Evolutionary conservation across 2,113 vertebrate genomes (phyloP).

Genomic region (Oncorhynchus nerka): DNA sequence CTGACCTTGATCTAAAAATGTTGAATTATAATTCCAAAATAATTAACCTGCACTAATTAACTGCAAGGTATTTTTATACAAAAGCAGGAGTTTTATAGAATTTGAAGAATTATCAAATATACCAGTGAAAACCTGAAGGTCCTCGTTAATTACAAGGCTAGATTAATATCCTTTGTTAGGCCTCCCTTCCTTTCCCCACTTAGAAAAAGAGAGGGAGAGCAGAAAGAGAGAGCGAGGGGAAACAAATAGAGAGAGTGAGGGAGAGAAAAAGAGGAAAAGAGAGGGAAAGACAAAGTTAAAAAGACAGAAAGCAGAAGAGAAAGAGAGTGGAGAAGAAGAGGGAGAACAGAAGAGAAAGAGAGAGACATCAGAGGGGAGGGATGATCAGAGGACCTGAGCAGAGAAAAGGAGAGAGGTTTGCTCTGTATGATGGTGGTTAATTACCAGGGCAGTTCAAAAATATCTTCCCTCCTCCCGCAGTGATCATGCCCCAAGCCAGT

Average conservation of each 20-base stretch:
- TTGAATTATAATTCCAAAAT: slow-evolving; percentile 13
- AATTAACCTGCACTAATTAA: slow-evolving; percentile 34
- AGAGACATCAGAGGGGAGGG: slow-evolving; percentile 3
- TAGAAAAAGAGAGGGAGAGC: background rate
- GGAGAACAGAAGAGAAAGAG: background rate
- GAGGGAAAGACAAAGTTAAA: background rate
- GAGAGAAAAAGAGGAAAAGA: background rate
- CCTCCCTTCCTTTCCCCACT: background rate
- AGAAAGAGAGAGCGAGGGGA: background rate
- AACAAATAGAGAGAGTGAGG: background rate
- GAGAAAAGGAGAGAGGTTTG: slow-evolving; percentile 12
- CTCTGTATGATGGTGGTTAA: slow-evolving; percentile 48
- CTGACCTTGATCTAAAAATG: background rate
- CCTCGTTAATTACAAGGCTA: slow-evolving; percentile 45
- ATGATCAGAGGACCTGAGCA: slow-evolving; percentile 45
- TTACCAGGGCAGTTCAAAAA: slow-evolving; percentile 54
- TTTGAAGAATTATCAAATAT: slow-evolving; percentile 31
- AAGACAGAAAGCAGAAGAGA: background rate
- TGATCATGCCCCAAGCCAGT: background rate
- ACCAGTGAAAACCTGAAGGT: slow-evolving; percentile 12
- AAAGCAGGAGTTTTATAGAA: slow-evolving; percentile 23
- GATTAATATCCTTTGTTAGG: slow-evolving; percentile 30
- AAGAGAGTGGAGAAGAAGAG: background rate
- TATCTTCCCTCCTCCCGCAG: slow-evolving; percentile 18
- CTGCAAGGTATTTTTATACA: background rate